Evolutionary conservation across 1,140 invertebrate species (phyloP).

Genomic region (Hyphantria cunea): DNA sequence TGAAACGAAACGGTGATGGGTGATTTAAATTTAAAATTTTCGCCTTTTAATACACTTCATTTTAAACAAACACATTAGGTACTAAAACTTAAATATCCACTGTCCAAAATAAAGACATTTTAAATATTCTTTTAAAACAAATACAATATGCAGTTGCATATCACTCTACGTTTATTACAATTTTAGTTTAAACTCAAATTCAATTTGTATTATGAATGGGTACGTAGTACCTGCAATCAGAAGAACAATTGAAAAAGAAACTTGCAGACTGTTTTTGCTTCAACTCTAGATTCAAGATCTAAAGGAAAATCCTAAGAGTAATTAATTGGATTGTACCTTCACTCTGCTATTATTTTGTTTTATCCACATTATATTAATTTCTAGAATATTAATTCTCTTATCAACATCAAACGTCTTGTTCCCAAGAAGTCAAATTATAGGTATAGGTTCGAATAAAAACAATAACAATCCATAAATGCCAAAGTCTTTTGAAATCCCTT

Average conservation of each 20-base stretch:
- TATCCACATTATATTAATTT: background rate
- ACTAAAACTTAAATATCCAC: too few species aligned
- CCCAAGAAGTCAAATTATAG: background rate
- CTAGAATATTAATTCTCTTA: background rate
- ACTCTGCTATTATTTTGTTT: too few species aligned
- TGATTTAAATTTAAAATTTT: too few species aligned
- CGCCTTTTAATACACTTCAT: too few species aligned
- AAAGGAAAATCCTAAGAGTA: background rate
- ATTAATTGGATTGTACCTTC: too few species aligned
- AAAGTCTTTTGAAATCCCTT: conserved; percentile 9
- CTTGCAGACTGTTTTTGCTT: background rate
- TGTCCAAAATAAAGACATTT: too few species aligned
- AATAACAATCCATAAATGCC: conserved; percentile 8
- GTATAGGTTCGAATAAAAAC: background rate
- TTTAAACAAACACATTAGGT: too few species aligned
- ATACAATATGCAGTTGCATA: too few species aligned
- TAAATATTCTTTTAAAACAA: too few species aligned
- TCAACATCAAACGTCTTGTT: background rate
- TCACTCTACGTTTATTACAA: background rate
- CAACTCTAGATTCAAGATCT: background rate
- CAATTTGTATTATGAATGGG: background rate
- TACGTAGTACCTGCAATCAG: background rate
- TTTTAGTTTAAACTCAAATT: background rate
- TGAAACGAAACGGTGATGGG: too few species aligned
- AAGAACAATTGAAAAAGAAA: background rate